Base-by-base conservation (phyloP, 1,140 invertebrate species). In the Nymphalis io region DNA sequence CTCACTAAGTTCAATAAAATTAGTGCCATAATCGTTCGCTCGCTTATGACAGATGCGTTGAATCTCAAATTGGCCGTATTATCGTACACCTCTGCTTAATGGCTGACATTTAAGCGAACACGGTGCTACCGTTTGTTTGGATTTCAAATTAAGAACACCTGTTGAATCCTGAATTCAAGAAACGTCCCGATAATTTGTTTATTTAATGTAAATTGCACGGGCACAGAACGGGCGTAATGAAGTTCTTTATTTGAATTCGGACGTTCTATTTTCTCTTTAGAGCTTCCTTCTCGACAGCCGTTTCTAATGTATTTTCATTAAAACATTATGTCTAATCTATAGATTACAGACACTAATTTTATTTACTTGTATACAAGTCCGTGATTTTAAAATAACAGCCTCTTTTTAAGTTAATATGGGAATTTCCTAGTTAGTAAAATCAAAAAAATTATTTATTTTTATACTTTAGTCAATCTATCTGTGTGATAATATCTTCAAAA, bases 141-240 rank as follows among this genome's bases (percentile, higher is more conserved):
- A 81, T 81, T 78, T 74, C 80, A 85, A 85, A 85, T 85, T 83
- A 80, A 79, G 76, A 74, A 80, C 82, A 83, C 83, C 83, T 85
- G 81, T 85, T 85, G 83, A 75, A 67, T 60, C 27, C 58, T 20
- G 68, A 72, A 44, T 69, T 70, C 70, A 68, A 67, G 69, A 68
- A 70, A 70, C 68, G 71, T 75, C 21, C 65, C 74, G 79, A 79
- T 83, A 84, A 83, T 83, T 82, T 83, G 83, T 83, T 79, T 82
- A 79, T 78, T 76, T 76, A 78, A 83, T 82, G 78, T 82, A 81
- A 81, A 85, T 82, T 82, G 78, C 71, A 72, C 78, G 67, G 60
- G 38, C 59, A 58, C 53, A 63, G 66, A 40, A 51, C 48, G 62
- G 61, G 61, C 57, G 39, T 64, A 76, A 72, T 65, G 65, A 75